Conservation (phyloP, 2,797 vertebrate species). For the Mormyrus proboscirostris region DNA sequence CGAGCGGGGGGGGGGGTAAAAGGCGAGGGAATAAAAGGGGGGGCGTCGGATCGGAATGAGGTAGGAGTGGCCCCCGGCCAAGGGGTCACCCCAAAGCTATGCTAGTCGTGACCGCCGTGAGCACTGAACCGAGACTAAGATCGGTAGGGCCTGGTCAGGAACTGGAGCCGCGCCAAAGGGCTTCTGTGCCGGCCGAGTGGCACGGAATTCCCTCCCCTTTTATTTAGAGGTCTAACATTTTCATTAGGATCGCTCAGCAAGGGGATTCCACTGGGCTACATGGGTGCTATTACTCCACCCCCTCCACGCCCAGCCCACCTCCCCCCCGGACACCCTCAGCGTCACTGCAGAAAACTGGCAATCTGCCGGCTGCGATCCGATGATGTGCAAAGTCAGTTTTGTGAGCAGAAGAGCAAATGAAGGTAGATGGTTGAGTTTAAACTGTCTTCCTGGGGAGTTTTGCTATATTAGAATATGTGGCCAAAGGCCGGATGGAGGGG, state of each 20-base stretch:
- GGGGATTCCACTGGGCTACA: background rate
- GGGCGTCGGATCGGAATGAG: background rate
- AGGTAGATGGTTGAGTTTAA: background rate
- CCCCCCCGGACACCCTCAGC: background rate
- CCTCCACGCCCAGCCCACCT: background rate
- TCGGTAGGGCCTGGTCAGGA: background rate
- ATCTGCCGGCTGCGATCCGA: background rate
- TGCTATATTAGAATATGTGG: background rate
- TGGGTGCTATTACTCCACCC: background rate
- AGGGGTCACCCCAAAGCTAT: background rate
- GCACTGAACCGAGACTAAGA: background rate
- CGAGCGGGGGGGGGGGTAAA: background rate
- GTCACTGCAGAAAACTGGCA: background rate
- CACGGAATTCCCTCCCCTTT: background rate
- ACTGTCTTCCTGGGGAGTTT: background rate
- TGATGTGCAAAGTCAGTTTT: background rate
- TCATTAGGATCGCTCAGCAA: background rate
- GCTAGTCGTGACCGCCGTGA: background rate
- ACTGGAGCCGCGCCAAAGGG: background rate
- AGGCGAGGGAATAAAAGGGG: slow-evolving; percentile 1
- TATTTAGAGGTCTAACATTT: slow-evolving; percentile 6
- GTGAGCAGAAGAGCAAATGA: background rate
- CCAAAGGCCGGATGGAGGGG: too few species aligned
- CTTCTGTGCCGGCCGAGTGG: background rate
- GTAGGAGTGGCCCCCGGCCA: background rate